Conservation (phyloP, 2,797 vertebrate genomes). For the Sitta carolinensis region DNA sequence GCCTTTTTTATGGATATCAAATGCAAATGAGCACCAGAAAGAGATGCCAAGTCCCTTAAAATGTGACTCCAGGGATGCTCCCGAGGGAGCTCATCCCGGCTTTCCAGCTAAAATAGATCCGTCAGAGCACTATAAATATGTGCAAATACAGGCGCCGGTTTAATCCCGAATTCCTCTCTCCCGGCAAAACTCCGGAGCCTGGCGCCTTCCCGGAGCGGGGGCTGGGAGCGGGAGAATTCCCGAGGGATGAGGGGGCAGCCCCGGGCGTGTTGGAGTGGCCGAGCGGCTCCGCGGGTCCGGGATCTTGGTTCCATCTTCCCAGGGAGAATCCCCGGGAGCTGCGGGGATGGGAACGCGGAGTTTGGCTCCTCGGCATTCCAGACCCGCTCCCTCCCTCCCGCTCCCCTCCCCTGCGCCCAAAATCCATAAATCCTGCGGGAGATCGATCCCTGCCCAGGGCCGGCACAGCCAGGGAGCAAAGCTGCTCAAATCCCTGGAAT, state of each 20-base stretch:
- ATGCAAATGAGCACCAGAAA: conserved; percentile 30
- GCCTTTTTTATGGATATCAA: conserved; percentile 1
- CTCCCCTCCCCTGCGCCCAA: neutral
- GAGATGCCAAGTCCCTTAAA: conserved; percentile 26
- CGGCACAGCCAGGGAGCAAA: neutral
- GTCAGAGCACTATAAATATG: conserved; percentile 30
- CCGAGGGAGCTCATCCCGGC: conserved; percentile 10
- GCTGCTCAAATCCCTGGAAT: neutral
- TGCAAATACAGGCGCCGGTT: neutral
- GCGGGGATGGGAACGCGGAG: neutral
- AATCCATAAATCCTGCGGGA: neutral
- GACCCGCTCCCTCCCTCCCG: neutral
- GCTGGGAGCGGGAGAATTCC: neutral
- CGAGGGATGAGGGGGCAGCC: neutral
- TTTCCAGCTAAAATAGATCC: conserved; percentile 39
- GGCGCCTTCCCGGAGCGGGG: neutral
- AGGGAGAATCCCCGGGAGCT: too few species aligned
- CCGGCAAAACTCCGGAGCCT: neutral
- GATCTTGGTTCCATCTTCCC: too few species aligned
- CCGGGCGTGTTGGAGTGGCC: neutral
- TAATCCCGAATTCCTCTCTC: neutral
- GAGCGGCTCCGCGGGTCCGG: fast-evolving
- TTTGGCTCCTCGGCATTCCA: fast-evolving
- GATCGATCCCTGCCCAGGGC: neutral
- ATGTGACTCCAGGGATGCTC: conserved; percentile 29